Evolutionary conservation across 2,113 vertebrate species (phyloP), one percentile per base, ranked within the genome.

Genomic region (Nettapus auritus): DNA sequence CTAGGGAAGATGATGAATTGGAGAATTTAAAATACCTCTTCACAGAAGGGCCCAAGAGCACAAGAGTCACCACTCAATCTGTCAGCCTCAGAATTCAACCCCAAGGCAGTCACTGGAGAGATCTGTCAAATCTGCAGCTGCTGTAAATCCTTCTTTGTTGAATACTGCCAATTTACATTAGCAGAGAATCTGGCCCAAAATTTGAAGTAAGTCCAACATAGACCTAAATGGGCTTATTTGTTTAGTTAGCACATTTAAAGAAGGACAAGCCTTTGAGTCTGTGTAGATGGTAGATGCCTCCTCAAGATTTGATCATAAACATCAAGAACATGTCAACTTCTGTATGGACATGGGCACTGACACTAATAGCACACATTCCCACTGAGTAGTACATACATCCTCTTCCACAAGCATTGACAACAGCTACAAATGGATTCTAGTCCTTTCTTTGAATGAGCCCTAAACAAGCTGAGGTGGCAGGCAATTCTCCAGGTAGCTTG

Each of bases 21-120:
- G 25, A 87, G 28, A 90, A 83, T 86, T 93, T 94, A 60, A 96
- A 94, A 88, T 75, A 63, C 42, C 59, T 88, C 71, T 95, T 82
- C 36, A 55, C 36, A 74, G 52, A 93, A 71, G 31, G 13, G 31
- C 73, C n/a, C 88, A 90, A 67, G 66, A 89, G 74, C 26, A 59
- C 26, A 67, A 40, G 29, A 88, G 68, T 90, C 88, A 95, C 82
- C 66, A 88, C 44, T 82, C 69, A 59, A 56, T 77, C 75, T 89
- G 73, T 88, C 88, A 95, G 42, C 59, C 40, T 94, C 87, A 75
- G 33, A 77, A 74, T 1, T 46, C 68, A 91, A 46, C 68, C 76
- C 74, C 26, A 38, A 83, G 53, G 71, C 60, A 60, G 46, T 13
- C 56, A 0, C 76, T 75, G 48, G 66, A 62, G 68, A 81, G 76